A percentile compares a stretch with the other conserved stretches of the same genome.
phyloP scores from a whole-genome alignment of 1,140 invertebrate species.

The Zaprionus ghesquierei region DNA sequence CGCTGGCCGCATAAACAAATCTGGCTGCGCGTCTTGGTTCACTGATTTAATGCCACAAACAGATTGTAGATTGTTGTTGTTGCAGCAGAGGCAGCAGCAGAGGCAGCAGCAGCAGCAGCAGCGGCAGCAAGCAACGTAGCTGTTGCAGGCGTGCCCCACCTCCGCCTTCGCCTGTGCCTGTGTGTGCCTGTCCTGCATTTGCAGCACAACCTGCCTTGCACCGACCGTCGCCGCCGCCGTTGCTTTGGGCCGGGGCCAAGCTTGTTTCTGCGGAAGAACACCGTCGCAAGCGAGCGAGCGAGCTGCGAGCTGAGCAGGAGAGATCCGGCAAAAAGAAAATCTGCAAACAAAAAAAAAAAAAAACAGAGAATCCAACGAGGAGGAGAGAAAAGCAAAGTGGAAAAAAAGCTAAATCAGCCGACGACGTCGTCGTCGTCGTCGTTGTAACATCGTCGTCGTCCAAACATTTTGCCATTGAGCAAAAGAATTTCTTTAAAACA shows the following conservation, averaged over 20 bases:
- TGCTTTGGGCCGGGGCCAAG: constrained; percentile 26
- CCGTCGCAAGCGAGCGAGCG: neutral
- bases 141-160: constrained; percentile 2
- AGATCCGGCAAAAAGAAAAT: constrained; percentile 37
- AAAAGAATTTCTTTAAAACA: constrained; percentile 55
- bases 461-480: constrained; percentile 54
- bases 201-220: constrained; percentile 40
- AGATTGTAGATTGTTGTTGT: constrained; percentile 69
- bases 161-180: neutral
- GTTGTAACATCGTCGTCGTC: constrained; percentile 22
- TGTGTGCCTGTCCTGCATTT: constrained; percentile 14
- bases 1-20: constrained; percentile 68
- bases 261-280: constrained; percentile 76
- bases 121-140: constrained; percentile 21
- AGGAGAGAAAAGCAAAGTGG: neutral
- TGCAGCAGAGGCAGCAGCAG: constrained; percentile 25
- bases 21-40: constrained; percentile 76
- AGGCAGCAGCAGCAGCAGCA: neutral
- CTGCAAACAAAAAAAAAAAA: neutral
- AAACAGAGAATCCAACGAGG: constrained; percentile 1
- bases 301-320: no score
- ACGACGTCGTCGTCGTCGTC: constrained; percentile 23
- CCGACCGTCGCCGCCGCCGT: no score
- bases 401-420: constrained; percentile 14
- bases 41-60: constrained; percentile 81